A percentile compares a stretch with the other conserved stretches of the same genome.
phyloP scores from a whole-genome alignment of 2,797 vertebrate species.

The Amazonetta brasiliensis region DNA sequence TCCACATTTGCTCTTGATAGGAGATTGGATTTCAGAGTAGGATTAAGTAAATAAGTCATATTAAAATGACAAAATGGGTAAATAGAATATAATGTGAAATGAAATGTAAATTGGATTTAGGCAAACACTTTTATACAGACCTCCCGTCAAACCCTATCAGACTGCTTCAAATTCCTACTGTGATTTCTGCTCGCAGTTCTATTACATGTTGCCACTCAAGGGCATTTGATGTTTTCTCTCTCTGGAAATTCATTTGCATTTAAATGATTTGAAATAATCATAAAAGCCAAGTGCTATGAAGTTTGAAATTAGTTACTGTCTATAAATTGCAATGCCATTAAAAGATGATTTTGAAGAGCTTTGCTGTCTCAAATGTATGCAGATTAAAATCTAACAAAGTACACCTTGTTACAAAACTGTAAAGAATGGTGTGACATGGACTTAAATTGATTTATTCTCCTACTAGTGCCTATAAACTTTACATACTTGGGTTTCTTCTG shows the following conservation, averaged over 20 bases:
- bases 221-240: constrained; percentile 87
- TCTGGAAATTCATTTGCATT: constrained; percentile 90
- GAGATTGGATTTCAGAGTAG: constrained; percentile 76
- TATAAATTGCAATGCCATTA: constrained; percentile 87
- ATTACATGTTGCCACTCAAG: constrained; percentile 87
- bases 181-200: constrained; percentile 77
- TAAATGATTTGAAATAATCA: constrained; percentile 90
- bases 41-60: constrained; percentile 85
- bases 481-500: constrained; percentile 73
- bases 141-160: constrained; percentile 80
- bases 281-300: constrained; percentile 90
- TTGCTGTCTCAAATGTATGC: constrained; percentile 84
- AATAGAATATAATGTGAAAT: constrained; percentile 83
- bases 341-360: constrained; percentile 87
- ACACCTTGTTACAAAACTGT: constrained; percentile 86
- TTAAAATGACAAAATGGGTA: constrained; percentile 83
- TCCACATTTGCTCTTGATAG: constrained; percentile 58
- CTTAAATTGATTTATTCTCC: constrained; percentile 83
- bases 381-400: constrained; percentile 88
- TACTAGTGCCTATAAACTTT: constrained; percentile 75
- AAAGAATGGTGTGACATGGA: constrained; percentile 80
- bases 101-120: constrained; percentile 85
- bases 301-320: constrained; percentile 91
- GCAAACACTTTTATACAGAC: constrained; percentile 80
- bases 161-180: constrained; percentile 77